Base-by-base conservation (phyloP, 2,113 vertebrate species). In the Guaruba guarouba region DNA sequence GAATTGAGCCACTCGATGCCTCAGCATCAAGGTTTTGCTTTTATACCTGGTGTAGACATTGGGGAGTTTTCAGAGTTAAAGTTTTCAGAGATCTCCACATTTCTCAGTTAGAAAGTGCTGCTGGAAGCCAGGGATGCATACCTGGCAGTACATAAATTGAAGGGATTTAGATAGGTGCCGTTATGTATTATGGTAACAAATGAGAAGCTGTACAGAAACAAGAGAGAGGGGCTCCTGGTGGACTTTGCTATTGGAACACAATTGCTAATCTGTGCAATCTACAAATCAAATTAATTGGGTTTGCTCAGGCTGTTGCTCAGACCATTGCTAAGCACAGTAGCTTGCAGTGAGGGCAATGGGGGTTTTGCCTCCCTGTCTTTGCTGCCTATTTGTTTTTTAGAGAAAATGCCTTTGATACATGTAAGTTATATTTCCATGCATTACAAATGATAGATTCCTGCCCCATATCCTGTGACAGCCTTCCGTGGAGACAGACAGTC, bases 401-500 rank as follows among this genome's bases (percentile, higher is more conserved):
- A 93, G 86, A 93, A 93, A 94, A 95, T 93, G 92, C 82, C 87
- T 96, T 95, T 95, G 94, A 96, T 96, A 94, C 55, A 92, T 92
- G 94, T 84, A 92, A 92, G 96, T 93, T 97, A 87, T 93, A 94
- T 96, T 95, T 96, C 97, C 77, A 29, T 92, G 57, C 90, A 71
- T 95, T 96, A 88, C 94, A 95, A 95, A 96, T 96, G 92, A 97
- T 97, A 91, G 93, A 96, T 96, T 94, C 91, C 88, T 96, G 95
- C 94, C 78, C 90, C 90, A 67, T 94, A 94, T 97, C 95, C 97
- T 97, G 94, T 96, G 93, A 96, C 94, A 96, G 93, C 92, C 93
- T 95, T 96, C 94, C 95, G 96, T 94, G 95, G 97, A 97, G 97
- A 97, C 97, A 96, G 96, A 73, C 95, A 96, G 96, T 95, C 95